Evolutionary conservation across 1,140 invertebrate species (phyloP), one percentile per base, ranked within the genome.

Genomic region (Stenopsyche tienmushanensis): DNA sequence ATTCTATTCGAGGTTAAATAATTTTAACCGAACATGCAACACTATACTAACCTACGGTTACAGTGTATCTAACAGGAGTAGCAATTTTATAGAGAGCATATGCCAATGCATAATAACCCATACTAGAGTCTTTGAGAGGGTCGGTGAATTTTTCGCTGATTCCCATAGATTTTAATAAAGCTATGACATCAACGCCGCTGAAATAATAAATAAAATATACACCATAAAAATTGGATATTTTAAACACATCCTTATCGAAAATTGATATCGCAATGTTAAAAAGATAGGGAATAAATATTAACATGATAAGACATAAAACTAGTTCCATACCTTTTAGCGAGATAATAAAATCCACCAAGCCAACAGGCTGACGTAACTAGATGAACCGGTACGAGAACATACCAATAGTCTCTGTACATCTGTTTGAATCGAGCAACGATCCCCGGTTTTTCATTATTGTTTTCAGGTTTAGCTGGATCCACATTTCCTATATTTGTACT

Each of bases 381-480:
- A 79, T 98, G 95, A 0, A 97, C 93, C 25, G 92, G 93, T 60
- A 97, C 80, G 29, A 96, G 75, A 62, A 97, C 88, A 79, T 97
- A 95, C 90, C 95, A 97, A 79, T 98, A 97, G 74, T 97, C 89
- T 77, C 89, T 91, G 73, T 92, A 92, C 86, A 97, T 91, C 73
- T 89, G 82, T 77, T 96, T 97, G 77, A 97, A 95, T 72, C 85
- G 87, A 72, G 92, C 85, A 74, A 93, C 90, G 9, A 96, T 71
- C 2, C 86, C 81, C 23, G 82, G 69, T 71, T 90, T 87, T 65
- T 75, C 66, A 13, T 64, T 21, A 10, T 50, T n/a, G 44, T 23
- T 54, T n/a, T n/a, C n/a, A n/a, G n/a, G n/a, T 49, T 21, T 10
- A 17, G 29, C 13, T 1, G 52, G 15, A 25, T 34, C 39, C 34